Percentiles rank a stretch among this genome's conserved stretches.
These are phyloP conservation scores for Lithodes maja DNA, from an alignment of 2,888 invertebrate species.

Conservation along the genomic window DNA sequence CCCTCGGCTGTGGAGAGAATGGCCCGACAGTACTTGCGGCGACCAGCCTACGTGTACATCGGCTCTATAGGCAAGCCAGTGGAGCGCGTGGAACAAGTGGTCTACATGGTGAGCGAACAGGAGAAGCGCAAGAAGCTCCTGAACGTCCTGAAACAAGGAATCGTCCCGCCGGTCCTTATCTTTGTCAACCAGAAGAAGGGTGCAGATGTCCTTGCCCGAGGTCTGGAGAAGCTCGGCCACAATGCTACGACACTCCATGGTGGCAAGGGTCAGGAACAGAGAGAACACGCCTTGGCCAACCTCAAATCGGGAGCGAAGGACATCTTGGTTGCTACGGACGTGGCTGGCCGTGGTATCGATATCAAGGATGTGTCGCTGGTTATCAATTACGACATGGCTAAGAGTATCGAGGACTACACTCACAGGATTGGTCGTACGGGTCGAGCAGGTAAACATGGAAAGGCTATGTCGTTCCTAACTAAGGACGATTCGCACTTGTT, in stretches of 20 bases:
- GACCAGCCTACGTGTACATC: slow-evolving; percentile 98
- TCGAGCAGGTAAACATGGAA: slow-evolving; percentile 97
- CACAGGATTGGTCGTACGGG: slow-evolving; percentile 71
- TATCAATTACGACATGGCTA: slow-evolving; percentile 99
- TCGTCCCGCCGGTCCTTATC: slow-evolving; percentile 98
- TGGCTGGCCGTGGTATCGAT: slow-evolving; percentile 99
- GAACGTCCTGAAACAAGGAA: slow-evolving; percentile 84
- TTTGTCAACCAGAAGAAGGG: slow-evolving; percentile 99
- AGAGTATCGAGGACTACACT: slow-evolving; percentile 87
- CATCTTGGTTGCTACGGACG: slow-evolving; percentile 98
- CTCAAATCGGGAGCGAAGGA: slow-evolving; percentile 97
- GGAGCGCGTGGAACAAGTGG: slow-evolving; percentile 97
- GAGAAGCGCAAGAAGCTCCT: slow-evolving; percentile 98
- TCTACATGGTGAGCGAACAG: slow-evolving; percentile 94
- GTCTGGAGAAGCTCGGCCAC: slow-evolving; percentile 96
- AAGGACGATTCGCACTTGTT: slow-evolving; percentile 96
- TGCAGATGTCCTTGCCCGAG: slow-evolving; percentile 97
- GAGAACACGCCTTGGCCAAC: slow-evolving; percentile 97
- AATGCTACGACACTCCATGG: slow-evolving; percentile 98
- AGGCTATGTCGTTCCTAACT: slow-evolving; percentile 96
- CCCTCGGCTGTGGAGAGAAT: slow-evolving; percentile 97
- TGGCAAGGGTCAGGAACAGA: slow-evolving; percentile 99
- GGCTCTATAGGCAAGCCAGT: slow-evolving; percentile 98
- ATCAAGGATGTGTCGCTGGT: slow-evolving; percentile 99
- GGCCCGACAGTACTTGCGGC: slow-evolving; percentile 93